Evolutionary conservation across 2,888 invertebrate species (phyloP).

Genomic region (Pilophorus perplexus): DNA sequence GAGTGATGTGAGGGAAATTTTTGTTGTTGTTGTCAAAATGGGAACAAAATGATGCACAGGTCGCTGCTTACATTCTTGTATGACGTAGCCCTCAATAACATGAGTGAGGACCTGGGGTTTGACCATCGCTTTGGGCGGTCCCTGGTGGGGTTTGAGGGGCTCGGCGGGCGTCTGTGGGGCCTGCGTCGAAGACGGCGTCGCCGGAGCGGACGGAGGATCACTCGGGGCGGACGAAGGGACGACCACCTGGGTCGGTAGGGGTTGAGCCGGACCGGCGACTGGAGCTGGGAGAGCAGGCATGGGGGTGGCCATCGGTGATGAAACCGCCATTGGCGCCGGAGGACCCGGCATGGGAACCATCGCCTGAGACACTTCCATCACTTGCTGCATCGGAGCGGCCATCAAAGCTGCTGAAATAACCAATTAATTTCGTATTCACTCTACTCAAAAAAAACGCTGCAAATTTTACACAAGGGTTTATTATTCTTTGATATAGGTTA

Average conservation of each 20-base stretch:
- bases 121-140: constrained; percentile 63
- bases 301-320: not conserved
- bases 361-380: constrained; percentile 24
- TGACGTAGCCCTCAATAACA: constrained; percentile 94
- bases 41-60: too few relatives aligned
- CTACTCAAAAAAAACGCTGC: too few relatives aligned
- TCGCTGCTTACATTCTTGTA: constrained; percentile 75
- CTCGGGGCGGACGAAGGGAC: not conserved
- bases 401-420: too few relatives aligned
- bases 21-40: too few relatives aligned
- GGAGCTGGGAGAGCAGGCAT: not conserved
- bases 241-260: not conserved
- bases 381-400: constrained; percentile 2
- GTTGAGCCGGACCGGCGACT: not conserved
- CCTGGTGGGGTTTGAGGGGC: constrained; percentile 51
- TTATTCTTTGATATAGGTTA: too few relatives aligned
- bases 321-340: constrained; percentile 1
- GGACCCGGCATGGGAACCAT: constrained; percentile 9
- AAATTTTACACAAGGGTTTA: too few relatives aligned
- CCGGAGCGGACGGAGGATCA: not conserved
- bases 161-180: constrained; percentile 47
- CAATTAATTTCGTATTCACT: too few relatives aligned
- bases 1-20: too few relatives aligned
- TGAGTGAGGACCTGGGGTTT: constrained; percentile 94
- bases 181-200: not conserved